Base-by-base conservation (phyloP, 2,888 invertebrate species). In the Andrena marginata region DNA sequence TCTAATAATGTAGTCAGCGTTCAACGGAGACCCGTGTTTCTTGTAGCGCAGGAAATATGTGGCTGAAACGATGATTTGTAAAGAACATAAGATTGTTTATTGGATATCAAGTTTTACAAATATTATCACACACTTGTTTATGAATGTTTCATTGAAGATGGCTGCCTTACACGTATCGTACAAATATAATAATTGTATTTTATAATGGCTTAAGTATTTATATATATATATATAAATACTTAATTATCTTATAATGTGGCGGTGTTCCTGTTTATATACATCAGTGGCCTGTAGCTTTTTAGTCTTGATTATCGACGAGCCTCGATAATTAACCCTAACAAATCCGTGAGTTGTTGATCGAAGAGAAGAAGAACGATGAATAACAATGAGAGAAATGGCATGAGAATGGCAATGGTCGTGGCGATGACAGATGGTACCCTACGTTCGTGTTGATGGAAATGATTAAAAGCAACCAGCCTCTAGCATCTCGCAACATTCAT, bases 101-200 rank as follows among this genome's bases (percentile, higher is more conserved):
- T 93, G 91, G 86, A 91, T 93, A 92, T 90, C 89, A 91, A 92
- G 92, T 93, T 93, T 93, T 93, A 93, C 93, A 93, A 93, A 93
- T 93, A 93, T 93, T 93, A 93, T 93, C 93, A 93, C 93, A 93
- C 93, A 93, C 93, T 91, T 91, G 91, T 92, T 56, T 93, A 93
- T 89, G 92, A 93, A 93, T 92, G 91, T 91, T 92, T 90, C 86
- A 88, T 89, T 89, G 86, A 85, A 86, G 90, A 92, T 92, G 92
- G 91, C 90, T 88, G 89, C 89, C 86, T 87, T 89, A 89, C 75
- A 77, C 59, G 87, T 91, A 92, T 92, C 86, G 88, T 92, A 93
- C 91, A 93, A 91, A 91, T 92, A 91, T 92, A 91, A 90, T 89
- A 89, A 86, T 89, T 90, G 86, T 87, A 90, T 88, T 90, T 70